Evolutionary conservation across 2,888 invertebrate genomes (phyloP).

Genomic region (Trichogramma dendrolimi): DNA sequence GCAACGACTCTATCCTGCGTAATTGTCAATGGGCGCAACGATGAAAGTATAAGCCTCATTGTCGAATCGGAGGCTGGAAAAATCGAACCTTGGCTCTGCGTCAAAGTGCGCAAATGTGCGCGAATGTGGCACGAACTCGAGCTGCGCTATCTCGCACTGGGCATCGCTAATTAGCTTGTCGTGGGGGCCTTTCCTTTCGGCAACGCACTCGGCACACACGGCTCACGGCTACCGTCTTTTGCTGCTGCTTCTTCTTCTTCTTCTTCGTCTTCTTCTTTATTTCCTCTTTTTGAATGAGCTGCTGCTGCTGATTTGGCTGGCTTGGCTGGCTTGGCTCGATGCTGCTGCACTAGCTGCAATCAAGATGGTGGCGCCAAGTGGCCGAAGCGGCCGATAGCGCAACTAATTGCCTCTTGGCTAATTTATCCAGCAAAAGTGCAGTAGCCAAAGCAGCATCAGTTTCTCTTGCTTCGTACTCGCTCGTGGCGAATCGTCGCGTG

Average conservation of each 20-base stretch:
- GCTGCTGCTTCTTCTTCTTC: constrained; percentile 20
- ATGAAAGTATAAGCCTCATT: too few species aligned
- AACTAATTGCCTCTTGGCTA: constrained; percentile 52
- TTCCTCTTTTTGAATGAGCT: background rate
- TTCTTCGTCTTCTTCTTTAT: background rate
- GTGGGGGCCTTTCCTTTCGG: constrained; percentile 46
- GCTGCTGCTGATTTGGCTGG: background rate
- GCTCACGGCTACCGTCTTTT: constrained; percentile 46
- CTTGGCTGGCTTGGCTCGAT: too few species aligned
- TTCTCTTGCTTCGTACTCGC: constrained; percentile 40
- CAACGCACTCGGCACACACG: constrained; percentile 42
- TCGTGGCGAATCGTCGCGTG: too few species aligned
- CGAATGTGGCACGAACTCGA: constrained; percentile 31
- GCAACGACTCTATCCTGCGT: background rate
- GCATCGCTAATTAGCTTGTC: constrained; percentile 52
- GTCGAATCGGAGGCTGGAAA: too few species aligned
- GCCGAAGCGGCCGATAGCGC: constrained; percentile 50
- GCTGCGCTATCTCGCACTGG: constrained; percentile 49
- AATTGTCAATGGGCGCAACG: too few species aligned
- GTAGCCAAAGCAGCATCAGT: constrained; percentile 41
- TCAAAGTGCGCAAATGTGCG: background rate
- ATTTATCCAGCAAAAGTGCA: constrained; percentile 49
- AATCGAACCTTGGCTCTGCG: constrained; percentile 37
- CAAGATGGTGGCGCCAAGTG: constrained; percentile 52
- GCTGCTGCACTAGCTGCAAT: constrained; percentile 35